These are phyloP conservation scores for Blennius ocellaris DNA, from an alignment of 2,113 vertebrate species.

Conservation along the genomic window DNA sequence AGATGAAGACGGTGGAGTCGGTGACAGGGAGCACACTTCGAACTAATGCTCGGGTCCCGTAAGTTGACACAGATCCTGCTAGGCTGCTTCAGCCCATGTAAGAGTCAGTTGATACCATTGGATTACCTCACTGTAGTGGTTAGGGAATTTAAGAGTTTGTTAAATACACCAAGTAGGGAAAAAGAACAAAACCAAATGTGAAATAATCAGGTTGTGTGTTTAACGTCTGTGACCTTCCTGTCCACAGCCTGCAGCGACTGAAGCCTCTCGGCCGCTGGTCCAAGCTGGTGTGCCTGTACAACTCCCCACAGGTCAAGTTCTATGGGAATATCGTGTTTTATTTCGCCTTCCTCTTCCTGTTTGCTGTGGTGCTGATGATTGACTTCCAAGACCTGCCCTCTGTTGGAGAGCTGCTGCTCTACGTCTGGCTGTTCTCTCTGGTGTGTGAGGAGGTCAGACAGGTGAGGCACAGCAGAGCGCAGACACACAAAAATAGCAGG, in stretches of 20 bases:
- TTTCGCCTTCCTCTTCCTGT: slow-evolving; percentile 93
- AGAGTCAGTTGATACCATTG: too few relatives aligned
- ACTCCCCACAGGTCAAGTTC: slow-evolving; percentile 89
- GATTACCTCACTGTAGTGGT: too few relatives aligned
- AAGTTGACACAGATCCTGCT: slow-evolving; percentile 16
- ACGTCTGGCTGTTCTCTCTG: slow-evolving; percentile 92
- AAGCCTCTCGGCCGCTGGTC: slow-evolving; percentile 69
- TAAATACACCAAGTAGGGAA: too few relatives aligned
- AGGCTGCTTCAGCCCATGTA: too few relatives aligned
- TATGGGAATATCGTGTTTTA: slow-evolving; percentile 92
- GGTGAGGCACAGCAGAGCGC: slow-evolving; percentile 74
- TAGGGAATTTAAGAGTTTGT: too few relatives aligned
- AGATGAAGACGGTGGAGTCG: slow-evolving; percentile 62
- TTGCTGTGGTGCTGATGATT: slow-evolving; percentile 91
- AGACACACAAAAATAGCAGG: too few relatives aligned
- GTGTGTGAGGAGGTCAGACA: slow-evolving; percentile 94
- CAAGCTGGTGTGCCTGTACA: slow-evolving; percentile 84
- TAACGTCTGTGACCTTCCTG: slow-evolving; percentile 6
- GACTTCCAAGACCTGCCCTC: slow-evolving; percentile 92
- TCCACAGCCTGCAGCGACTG: slow-evolving; percentile 37
- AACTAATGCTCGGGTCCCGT: slow-evolving; percentile 51
- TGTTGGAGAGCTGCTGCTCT: slow-evolving; percentile 86
- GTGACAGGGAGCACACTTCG: slow-evolving; percentile 43
- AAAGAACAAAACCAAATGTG: too few relatives aligned
- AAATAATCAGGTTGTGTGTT: background rate